Conservation (phyloP, 2,888 invertebrate species). For the Andrena chrysosceles region DNA sequence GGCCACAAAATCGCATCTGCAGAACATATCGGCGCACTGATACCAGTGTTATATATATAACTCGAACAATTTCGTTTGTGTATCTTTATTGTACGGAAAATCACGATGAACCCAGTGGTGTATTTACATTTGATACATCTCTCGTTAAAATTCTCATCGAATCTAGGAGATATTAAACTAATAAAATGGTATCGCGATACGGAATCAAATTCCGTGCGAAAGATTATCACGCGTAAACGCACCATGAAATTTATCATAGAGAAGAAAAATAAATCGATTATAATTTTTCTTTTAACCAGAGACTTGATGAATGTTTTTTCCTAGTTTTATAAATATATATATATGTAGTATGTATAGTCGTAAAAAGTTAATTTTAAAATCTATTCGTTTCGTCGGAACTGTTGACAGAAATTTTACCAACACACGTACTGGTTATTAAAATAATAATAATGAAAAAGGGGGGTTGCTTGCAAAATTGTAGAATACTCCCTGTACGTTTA, state of each 20-base stretch:
- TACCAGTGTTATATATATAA: constrained; percentile 51
- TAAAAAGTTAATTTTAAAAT: constrained; percentile 40
- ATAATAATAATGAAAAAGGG: constrained; percentile 51
- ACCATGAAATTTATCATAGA: constrained; percentile 36
- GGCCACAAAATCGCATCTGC: constrained; percentile 59
- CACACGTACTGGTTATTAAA: constrained; percentile 66
- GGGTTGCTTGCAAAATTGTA: constrained; percentile 73
- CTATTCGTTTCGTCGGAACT: constrained; percentile 50
- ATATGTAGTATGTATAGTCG: neutral
- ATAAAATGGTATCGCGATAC: constrained; percentile 1
- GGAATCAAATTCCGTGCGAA: neutral
- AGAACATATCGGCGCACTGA: constrained; percentile 72
- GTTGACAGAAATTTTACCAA: constrained; percentile 53
- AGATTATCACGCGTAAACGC: constrained; percentile 33
- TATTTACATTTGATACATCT: constrained; percentile 45
- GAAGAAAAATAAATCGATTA: constrained; percentile 49
- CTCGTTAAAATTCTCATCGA: constrained; percentile 28
- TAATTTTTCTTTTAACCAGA: constrained; percentile 47
- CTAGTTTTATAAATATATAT: constrained; percentile 65
- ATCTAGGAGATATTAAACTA: constrained; percentile 16
- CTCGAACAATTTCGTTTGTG: constrained; percentile 51
- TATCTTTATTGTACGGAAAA: constrained; percentile 52
- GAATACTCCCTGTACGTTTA: constrained; percentile 30
- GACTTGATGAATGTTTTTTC: constrained; percentile 49
- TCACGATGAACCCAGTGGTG: constrained; percentile 32